phyloP scores from a whole-genome alignment of 2,113 vertebrate genomes.

The Dunckerocampus dactyliophorus region DNA sequence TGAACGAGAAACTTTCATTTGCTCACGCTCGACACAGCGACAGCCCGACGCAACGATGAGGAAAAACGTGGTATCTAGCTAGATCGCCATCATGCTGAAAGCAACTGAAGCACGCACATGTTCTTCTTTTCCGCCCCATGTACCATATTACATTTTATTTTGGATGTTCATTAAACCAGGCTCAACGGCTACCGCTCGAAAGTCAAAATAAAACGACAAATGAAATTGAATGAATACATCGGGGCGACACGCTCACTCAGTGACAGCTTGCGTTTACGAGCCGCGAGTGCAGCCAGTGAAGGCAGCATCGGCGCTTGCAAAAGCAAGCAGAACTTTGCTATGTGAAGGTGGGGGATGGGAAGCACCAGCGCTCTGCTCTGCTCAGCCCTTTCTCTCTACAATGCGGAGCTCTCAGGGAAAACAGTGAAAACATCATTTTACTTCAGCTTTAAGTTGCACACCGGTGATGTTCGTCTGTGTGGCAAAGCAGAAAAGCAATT shows the following conservation, averaged over 20 bases:
- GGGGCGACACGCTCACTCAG: not conserved
- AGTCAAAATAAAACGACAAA: not conserved
- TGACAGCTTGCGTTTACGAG: constrained; percentile 35
- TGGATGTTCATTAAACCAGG: too few relatives aligned
- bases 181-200: too few relatives aligned
- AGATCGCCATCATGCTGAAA: too few relatives aligned
- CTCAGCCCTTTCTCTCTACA: constrained; percentile 63
- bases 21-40: too few relatives aligned
- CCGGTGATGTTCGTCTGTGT: constrained; percentile 25
- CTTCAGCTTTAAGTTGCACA: constrained; percentile 38
- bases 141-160: not conserved
- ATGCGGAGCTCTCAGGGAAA: constrained; percentile 56
- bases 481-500: constrained; percentile 31
- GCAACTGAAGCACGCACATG: not conserved
- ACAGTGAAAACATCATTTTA: constrained; percentile 31
- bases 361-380: constrained; percentile 56
- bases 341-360: constrained; percentile 77
- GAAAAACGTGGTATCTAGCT: too few relatives aligned
- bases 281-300: constrained; percentile 39
- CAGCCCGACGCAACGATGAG: too few relatives aligned
- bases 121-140: not conserved
- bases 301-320: constrained; percentile 68
- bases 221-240: not conserved
- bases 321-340: constrained; percentile 78
- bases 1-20: too few relatives aligned